A percentile compares a stretch with the other conserved stretches of the same genome.
These are phyloP conservation scores for Crocuta crocuta DNA, from an alignment of 2,113 vertebrate species.

Conservation along the genomic window DNA sequence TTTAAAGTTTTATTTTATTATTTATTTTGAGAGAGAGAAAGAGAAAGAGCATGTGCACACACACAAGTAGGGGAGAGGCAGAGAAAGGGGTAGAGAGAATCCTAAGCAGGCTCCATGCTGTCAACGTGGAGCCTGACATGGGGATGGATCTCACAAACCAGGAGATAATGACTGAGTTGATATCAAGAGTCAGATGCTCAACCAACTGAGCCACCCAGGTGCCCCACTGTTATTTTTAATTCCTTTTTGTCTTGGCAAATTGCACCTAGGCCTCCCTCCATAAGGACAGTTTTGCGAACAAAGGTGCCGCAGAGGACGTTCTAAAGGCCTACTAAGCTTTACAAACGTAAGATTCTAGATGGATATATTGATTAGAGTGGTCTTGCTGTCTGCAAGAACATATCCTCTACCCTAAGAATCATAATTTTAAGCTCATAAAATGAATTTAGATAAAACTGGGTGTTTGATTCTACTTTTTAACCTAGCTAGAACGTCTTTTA, in stretches of 20 bases:
- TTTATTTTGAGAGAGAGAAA: too few relatives aligned
- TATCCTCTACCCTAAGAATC: neutral
- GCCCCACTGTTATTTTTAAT: neutral
- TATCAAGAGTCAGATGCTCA: too few relatives aligned
- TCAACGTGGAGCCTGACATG: too few relatives aligned
- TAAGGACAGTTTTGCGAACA: neutral
- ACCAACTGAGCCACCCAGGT: too few relatives aligned
- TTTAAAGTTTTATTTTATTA: too few relatives aligned
- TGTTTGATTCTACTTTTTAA: neutral
- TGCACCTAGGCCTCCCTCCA: neutral
- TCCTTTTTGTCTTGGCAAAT: neutral
- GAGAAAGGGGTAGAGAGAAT: too few relatives aligned
- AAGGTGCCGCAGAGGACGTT: neutral
- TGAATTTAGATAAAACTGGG: conserved; percentile 15
- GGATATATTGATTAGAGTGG: neutral
- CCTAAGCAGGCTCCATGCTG: too few relatives aligned
- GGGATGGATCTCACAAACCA: too few relatives aligned
- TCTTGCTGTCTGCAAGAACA: neutral
- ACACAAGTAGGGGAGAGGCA: too few relatives aligned
- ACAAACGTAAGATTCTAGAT: neutral
- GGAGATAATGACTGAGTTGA: too few relatives aligned
- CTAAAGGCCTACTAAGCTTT: neutral
- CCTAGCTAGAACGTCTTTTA: neutral
- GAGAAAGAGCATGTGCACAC: too few relatives aligned
- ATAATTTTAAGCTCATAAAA: neutral